Base-by-base conservation (phyloP, 2,113 vertebrate genomes). In the Caranx melampygus region DNA sequence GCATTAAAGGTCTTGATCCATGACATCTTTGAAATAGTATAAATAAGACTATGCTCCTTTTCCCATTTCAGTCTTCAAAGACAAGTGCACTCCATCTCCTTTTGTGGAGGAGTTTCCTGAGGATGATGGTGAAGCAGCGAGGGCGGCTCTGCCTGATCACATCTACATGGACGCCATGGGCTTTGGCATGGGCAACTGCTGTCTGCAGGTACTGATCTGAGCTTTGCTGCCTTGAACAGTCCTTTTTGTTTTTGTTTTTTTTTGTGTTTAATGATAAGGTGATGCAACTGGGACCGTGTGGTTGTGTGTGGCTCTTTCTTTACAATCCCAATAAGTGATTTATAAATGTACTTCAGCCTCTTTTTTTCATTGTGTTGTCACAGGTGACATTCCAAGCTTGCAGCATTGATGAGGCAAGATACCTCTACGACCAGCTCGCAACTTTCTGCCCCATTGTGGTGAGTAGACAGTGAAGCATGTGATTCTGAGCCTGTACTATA, bases 141-240 rank as follows among this genome's bases (percentile, higher is more conserved):
- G 90, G 69, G 97, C 96, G 0, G 92, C 96, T 13, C 94, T 97
- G 18, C 96, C 97, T 0, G 96, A 99, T 82, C 97, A 97, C 34
- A 97, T 99, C 87, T 99, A 99, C 85, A 99, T 99, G 98, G 98
- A 99, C 33, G 96, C 97, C 84, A 99, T 99, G 97, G 98, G 98
- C 11, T 99, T 99, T 61, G 98, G 98, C 79, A 99, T 99, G 98
- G 98, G 98, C 78, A 99, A 99, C 90, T 99, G 98, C 80, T 99
- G 98, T 60, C 97, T 99, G 68, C 98, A 99, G 97, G 98, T 99
- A 95, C 78, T 20, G 61, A 2, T 0, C 0, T n/a, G n/a, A 18
- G 6, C 14, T 34, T 14, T 49, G 3, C 47, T 26, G 35, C 75
- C 49, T 74, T 18, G 2, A 33, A 45, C 15, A 21, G 18, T 26